A percentile compares a stretch with the other conserved stretches of the same genome.
phyloP scores from a whole-genome alignment of 1,140 invertebrate genomes.

The Drosophila grimshawi region DNA sequence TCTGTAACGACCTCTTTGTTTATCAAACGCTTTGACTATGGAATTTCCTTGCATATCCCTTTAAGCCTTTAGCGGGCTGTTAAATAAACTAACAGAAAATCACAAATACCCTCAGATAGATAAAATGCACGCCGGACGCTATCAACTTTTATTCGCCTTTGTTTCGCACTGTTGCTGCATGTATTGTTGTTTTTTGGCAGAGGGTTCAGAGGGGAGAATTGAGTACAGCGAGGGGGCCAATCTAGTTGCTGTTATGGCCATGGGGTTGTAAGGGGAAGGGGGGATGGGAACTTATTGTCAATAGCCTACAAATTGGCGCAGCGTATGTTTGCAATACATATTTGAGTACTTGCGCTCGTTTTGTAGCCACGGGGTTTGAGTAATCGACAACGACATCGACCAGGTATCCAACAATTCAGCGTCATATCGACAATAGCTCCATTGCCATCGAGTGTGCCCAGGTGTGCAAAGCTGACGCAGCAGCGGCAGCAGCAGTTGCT shows the following conservation, averaged over 20 bases:
- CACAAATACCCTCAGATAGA: conserved; percentile 29
- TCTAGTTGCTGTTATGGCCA: not conserved
- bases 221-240: not conserved
- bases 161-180: conserved; percentile 50
- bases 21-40: too few species aligned
- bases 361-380: conserved; percentile 63
- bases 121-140: conserved; percentile 63
- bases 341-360: conserved; percentile 46
- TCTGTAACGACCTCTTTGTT: too few species aligned
- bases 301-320: conserved; percentile 66
- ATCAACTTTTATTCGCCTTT: conserved; percentile 78
- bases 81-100: not conserved
- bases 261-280: conserved; percentile 2
- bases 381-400: conserved; percentile 58
- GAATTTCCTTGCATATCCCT: not conserved
- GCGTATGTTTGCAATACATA: conserved; percentile 44
- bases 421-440: conserved; percentile 48
- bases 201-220: conserved; percentile 4
- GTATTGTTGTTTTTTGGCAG: conserved; percentile 14
- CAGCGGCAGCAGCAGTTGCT: conserved; percentile 22
- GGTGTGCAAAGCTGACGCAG: conserved; percentile 58
- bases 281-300: conserved; percentile 33
- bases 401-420: conserved; percentile 26
- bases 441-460: conserved; percentile 75
- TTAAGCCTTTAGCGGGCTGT: not conserved